phyloP scores from a whole-genome alignment of 2,888 invertebrate species.

The Drosophila melanosoma region DNA sequence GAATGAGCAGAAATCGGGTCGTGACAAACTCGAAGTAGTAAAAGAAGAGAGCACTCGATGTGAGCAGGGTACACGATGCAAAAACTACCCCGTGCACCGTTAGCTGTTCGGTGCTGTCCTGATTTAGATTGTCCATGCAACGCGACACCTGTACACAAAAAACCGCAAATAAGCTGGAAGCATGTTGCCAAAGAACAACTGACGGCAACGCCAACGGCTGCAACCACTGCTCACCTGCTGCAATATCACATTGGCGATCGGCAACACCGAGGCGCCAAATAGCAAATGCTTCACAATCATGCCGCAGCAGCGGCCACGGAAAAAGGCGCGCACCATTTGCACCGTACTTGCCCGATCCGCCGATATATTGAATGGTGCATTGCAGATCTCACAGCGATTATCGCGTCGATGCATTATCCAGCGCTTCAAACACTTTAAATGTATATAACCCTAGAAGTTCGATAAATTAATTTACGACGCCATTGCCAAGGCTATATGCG shows the following conservation, averaged over 20 bases:
- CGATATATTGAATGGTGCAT: slow-evolving; percentile 68
- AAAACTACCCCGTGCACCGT: slow-evolving; percentile 72
- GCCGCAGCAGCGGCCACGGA: slow-evolving; percentile 79
- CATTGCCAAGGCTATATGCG: background rate
- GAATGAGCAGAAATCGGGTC: slow-evolving; percentile 77
- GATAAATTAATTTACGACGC: background rate
- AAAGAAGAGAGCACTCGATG: slow-evolving; percentile 83
- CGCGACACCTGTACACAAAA: slow-evolving; percentile 74
- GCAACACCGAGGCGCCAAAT: slow-evolving; percentile 78
- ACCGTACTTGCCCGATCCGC: slow-evolving; percentile 70
- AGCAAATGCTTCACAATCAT: slow-evolving; percentile 80
- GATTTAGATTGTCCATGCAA: slow-evolving; percentile 82
- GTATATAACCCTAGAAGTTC: slow-evolving; percentile 79
- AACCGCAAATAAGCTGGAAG: slow-evolving; percentile 50
- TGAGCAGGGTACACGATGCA: slow-evolving; percentile 74
- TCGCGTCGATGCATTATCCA: slow-evolving; percentile 82
- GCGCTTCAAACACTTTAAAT: slow-evolving; percentile 80
- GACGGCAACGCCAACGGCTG: slow-evolving; percentile 6
- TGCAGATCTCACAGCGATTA: slow-evolving; percentile 82
- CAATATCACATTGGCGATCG: slow-evolving; percentile 81
- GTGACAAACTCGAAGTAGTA: slow-evolving; percentile 83
- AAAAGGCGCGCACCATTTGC: slow-evolving; percentile 78
- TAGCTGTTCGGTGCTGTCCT: slow-evolving; percentile 70
- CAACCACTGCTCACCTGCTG: slow-evolving; percentile 72
- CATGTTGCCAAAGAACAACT: slow-evolving; percentile 11